These are phyloP conservation scores for Pseudanteris insignis DNA, from an alignment of 2,888 invertebrate genomes.

Conservation along the genomic window DNA sequence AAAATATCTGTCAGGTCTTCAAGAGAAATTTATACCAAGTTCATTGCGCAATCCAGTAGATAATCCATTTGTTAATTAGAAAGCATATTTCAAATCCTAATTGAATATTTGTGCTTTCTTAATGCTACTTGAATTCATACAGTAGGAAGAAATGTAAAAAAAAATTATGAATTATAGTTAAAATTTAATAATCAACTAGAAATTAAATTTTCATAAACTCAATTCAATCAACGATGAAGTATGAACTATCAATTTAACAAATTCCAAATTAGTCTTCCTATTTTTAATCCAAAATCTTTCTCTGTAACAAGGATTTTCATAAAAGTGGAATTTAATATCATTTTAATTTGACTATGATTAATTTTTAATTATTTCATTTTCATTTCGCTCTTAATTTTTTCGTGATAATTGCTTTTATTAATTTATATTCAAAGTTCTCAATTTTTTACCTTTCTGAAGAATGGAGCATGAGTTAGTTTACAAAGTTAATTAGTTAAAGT, in stretches of 20 bases:
- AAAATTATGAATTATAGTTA: background rate
- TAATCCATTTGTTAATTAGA: constrained; percentile 35
- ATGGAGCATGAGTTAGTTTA: constrained; percentile 36
- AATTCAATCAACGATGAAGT: background rate
- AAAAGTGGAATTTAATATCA: constrained; percentile 21
- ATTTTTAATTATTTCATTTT: constrained; percentile 1
- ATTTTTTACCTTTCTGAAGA: constrained; percentile 45
- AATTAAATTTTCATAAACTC: too few species aligned
- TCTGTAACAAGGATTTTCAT: constrained; percentile 14
- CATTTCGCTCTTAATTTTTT: constrained; percentile 5
- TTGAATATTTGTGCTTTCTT: constrained; percentile 15
- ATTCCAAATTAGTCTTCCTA: constrained; percentile 17
- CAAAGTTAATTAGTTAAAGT: constrained; percentile 13
- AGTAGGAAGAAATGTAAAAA: constrained; percentile 24
- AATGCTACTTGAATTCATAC: constrained; percentile 10
- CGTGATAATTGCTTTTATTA: constrained; percentile 13
- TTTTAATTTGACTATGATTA: constrained; percentile 1
- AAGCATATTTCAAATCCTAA: constrained; percentile 15
- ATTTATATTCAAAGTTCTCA: constrained; percentile 30
- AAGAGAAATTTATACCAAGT: constrained; percentile 31
- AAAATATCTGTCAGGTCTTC: constrained; percentile 12
- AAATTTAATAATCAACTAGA: too few species aligned
- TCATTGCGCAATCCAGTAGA: constrained; percentile 42
- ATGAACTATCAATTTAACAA: background rate
- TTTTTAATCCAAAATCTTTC: constrained; percentile 1